These are phyloP conservation scores for Apaloderma vittatum DNA, from an alignment of 2,113 vertebrate genomes.

Conservation along the genomic window DNA sequence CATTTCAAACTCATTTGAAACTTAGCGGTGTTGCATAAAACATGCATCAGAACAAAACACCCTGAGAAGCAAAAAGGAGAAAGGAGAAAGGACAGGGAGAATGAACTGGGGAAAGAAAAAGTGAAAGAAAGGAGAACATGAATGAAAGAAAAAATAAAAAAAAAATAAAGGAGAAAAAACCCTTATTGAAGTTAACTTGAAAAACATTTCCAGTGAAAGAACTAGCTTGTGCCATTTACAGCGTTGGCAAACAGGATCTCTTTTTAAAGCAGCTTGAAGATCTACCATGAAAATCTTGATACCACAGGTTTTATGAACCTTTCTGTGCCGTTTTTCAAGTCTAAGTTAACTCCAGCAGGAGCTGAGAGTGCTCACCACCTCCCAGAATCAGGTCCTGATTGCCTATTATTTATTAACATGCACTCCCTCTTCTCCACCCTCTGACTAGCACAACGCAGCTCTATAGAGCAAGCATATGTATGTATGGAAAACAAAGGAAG, in stretches of 20 bases:
- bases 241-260: not conserved
- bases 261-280: not conserved
- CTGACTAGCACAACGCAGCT: constrained; percentile 6
- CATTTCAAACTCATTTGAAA: not conserved
- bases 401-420: constrained; percentile 15
- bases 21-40: not conserved
- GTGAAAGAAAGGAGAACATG: not conserved
- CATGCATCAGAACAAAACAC: not conserved
- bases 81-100: not conserved
- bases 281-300: not conserved
- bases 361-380: not conserved
- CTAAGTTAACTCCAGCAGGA: not conserved
- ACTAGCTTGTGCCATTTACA: not conserved
- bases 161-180: not conserved
- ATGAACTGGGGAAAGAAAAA: not conserved
- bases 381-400: not conserved
- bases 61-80: not conserved
- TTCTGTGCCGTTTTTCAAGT: not conserved
- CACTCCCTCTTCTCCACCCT: not conserved
- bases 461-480: not conserved
- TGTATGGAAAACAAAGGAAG: constrained; percentile 43
- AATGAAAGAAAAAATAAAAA: not conserved
- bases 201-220: not conserved
- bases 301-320: not conserved
- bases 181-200: not conserved